phyloP scores from a whole-genome alignment of 1,140 invertebrate genomes.

The Leptopilina boulardi region DNA sequence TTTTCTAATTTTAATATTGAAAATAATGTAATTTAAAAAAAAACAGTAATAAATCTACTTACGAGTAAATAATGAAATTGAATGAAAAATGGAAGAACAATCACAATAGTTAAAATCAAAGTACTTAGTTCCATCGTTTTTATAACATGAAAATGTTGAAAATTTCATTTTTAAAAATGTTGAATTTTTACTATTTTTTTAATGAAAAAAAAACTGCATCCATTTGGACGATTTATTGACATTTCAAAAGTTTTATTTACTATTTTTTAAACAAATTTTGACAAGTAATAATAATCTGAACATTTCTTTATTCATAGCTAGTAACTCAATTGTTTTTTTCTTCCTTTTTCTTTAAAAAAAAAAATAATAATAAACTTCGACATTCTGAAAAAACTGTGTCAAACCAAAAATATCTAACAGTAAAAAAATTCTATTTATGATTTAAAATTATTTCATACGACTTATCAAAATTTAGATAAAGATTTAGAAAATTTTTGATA shows the following conservation, averaged over 20 bases:
- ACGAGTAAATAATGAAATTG: constrained; percentile 5
- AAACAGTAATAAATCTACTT: neutral
- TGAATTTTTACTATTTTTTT: neutral
- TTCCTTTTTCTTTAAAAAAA: too few species aligned
- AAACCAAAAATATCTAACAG: too few species aligned
- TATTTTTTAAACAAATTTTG: neutral
- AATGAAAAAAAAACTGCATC: neutral
- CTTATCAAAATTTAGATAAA: too few species aligned
- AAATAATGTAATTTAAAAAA: too few species aligned
- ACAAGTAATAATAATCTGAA: neutral
- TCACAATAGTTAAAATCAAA: neutral
- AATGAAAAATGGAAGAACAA: neutral
- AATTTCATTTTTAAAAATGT: neutral
- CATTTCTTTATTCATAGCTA: neutral
- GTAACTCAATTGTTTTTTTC: neutral
- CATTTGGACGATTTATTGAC: neutral
- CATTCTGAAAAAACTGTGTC: too few species aligned
- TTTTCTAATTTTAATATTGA: too few species aligned
- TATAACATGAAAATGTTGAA: neutral
- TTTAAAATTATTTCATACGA: too few species aligned
- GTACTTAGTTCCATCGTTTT: neutral
- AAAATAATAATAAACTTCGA: too few species aligned
- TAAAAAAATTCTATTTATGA: too few species aligned
- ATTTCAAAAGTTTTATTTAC: neutral
- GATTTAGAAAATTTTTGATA: too few species aligned